phyloP scores from a whole-genome alignment of 2,888 invertebrate species.

The Cerastis rubricosa region DNA sequence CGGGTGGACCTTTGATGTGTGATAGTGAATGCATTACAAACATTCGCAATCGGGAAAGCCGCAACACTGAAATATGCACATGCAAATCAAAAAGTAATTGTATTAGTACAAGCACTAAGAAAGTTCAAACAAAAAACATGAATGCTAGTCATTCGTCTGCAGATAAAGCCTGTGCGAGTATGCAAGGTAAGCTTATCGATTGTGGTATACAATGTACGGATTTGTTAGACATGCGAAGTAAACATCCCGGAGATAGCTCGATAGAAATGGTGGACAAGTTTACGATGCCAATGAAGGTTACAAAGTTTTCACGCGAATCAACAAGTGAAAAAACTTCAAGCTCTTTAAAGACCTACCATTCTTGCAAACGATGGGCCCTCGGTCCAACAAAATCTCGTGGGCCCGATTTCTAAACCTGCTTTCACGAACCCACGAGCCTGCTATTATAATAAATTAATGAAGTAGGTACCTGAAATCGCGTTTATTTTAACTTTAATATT shows the following conservation, averaged over 20 bases:
- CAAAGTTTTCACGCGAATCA: not conserved
- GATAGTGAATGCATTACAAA: slow-evolving; percentile 77
- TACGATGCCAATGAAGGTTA: not conserved
- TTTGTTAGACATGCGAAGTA: not conserved
- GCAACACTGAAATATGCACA: slow-evolving; percentile 67
- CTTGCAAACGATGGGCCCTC: slow-evolving; percentile 81
- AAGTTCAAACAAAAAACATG: slow-evolving; percentile 70
- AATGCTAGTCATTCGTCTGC: slow-evolving; percentile 52
- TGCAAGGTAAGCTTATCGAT: slow-evolving; percentile 66
- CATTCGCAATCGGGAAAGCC: slow-evolving; percentile 73
- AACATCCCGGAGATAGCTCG: not conserved
- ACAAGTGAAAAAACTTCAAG: not conserved
- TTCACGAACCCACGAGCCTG: not conserved
- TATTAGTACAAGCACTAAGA: slow-evolving; percentile 68
- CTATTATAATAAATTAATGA: not conserved
- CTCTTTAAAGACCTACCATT: slow-evolving; percentile 42
- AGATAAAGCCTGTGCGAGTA: slow-evolving; percentile 76
- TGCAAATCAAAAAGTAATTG: slow-evolving; percentile 53
- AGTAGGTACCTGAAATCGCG: not conserved
- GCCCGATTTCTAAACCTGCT: slow-evolving; percentile 80
- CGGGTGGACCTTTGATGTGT: slow-evolving; percentile 70
- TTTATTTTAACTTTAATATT: not conserved
- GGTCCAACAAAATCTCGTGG: slow-evolving; percentile 73
- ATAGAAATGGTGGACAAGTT: slow-evolving; percentile 1
- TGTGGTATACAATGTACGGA: slow-evolving; percentile 71